Evolutionary conservation across 2,888 invertebrate species (phyloP), one percentile per base, ranked within the genome.

Genomic region (Dryobota labecula): DNA sequence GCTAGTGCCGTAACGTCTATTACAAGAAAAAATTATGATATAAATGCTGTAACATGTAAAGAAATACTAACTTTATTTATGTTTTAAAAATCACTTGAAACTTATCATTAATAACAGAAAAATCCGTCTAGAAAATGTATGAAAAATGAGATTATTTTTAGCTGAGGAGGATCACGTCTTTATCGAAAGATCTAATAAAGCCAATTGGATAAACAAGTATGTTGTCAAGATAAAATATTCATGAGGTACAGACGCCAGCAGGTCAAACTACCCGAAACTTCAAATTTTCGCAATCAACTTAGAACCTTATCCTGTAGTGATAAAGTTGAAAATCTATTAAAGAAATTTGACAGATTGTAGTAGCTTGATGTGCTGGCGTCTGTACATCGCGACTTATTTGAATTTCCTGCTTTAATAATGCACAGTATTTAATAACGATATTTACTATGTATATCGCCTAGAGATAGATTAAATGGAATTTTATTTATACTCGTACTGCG

Each of bases 1-100:
- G 33, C 63, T 54, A 72, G 84, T 84, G 84, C 84, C 84, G 84
- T 84, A 61, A 83, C 72, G 76, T 74, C 79, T 66, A 70, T 70
- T 69, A 68, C 60, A 76, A 67, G 9, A 70, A 27, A 65, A 76
- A 56, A 43, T 11, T 80, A 80, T 76, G 33, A 69, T 80, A 69
- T 76, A 70, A 82, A 71, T 64, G 30, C 51, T 68, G 53, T 64
- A 75, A 75, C 56, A 49, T 51, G 66, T 63, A 45, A 65, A 63
- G 51, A 56, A 62, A 53, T 65, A 77, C 49, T 72, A 80, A 72
- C 65, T 68, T 70, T 77, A 76, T 80, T 73, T 75, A 57, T 71
- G 57, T 58, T 60, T 41, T 60, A 63, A 56, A 71, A 80, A 66
- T 65, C 58, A 27, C 15, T 70, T 49, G 8, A n/a, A 54, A 60